Conservation (phyloP, 1,140 invertebrate genomes). For the Bombus ignitus region DNA sequence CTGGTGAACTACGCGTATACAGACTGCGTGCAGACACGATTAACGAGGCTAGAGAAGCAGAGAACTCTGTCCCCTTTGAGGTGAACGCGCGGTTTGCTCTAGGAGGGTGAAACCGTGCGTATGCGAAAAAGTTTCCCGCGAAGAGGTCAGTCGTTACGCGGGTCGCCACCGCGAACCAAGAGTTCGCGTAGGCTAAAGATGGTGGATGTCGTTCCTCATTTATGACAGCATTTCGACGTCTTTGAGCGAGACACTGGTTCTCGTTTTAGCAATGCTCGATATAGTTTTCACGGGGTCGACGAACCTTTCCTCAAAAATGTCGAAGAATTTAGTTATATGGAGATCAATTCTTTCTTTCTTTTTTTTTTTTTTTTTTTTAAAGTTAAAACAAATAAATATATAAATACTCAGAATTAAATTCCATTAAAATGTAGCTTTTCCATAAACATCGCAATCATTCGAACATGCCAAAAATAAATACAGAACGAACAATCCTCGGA, state of each 20-base stretch:
- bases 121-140: background rate
- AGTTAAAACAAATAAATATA: too few species aligned
- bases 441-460: too few species aligned
- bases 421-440: too few species aligned
- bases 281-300: background rate
- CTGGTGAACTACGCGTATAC: too few species aligned
- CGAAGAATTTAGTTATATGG: background rate
- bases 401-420: too few species aligned
- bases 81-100: background rate
- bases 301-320: background rate
- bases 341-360: background rate
- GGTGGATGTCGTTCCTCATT: constrained; percentile 18
- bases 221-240: background rate
- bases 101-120: background rate
- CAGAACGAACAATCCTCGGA: too few species aligned
- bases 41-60: constrained; percentile 16
- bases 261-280: constrained; percentile 17
- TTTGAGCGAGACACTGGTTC: background rate
- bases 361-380: too few species aligned
- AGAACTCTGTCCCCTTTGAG: background rate
- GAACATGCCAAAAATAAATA: too few species aligned
- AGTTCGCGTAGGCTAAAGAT: background rate
- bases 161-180: background rate
- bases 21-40: constrained; percentile 23
- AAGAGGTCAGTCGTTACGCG: constrained; percentile 10